phyloP scores from a whole-genome alignment of 2,113 vertebrate species.

The Hemiscyllium ocellatum region DNA sequence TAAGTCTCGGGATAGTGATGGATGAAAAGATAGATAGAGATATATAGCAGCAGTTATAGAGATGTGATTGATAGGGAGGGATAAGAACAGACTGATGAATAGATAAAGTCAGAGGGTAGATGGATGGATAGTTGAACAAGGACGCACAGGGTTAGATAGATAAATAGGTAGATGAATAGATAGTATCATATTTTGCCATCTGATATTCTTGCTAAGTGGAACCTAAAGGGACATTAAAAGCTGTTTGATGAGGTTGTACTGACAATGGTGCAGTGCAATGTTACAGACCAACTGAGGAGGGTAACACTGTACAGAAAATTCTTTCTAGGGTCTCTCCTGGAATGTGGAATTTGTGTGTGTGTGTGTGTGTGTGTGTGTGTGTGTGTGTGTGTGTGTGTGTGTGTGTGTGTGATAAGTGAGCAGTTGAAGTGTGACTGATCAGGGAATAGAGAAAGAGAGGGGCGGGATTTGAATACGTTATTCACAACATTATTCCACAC shows the following conservation, averaged over 20 bases:
- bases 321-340: neutral
- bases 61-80: neutral
- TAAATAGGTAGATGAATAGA: neutral
- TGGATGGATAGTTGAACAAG: neutral
- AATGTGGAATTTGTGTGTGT: neutral
- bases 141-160: neutral
- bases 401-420: neutral
- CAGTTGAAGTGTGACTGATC: neutral
- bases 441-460: neutral
- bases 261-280: too few relatives aligned
- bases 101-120: neutral
- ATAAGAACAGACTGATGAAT: neutral
- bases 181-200: neutral
- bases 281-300: neutral
- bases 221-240: constrained; percentile 23
- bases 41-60: neutral
- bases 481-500: constrained; percentile 30
- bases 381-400: neutral
- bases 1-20: neutral
- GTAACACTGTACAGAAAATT: neutral
- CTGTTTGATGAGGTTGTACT: neutral
- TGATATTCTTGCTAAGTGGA: constrained; percentile 1
- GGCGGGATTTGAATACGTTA: neutral
- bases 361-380: neutral
- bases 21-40: neutral